phyloP scores from a whole-genome alignment of 2,888 invertebrate genomes.

The Brenthis hecate region DNA sequence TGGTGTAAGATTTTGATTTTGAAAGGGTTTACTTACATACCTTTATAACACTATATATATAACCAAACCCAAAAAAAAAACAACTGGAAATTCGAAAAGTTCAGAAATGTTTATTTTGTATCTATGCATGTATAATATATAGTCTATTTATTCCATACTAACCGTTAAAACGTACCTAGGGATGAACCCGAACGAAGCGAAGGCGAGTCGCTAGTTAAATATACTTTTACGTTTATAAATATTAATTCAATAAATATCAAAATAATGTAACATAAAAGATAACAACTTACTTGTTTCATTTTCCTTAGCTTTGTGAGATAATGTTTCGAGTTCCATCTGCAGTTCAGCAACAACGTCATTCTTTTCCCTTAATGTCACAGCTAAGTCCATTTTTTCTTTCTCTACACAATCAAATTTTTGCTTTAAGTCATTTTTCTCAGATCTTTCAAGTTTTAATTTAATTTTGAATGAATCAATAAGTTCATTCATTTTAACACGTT shows the following conservation, averaged over 20 bases:
- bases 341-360: constrained; percentile 44
- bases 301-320: constrained; percentile 32
- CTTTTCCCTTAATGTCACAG: constrained; percentile 45
- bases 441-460: constrained; percentile 42
- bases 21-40: too few relatives aligned
- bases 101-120: too few relatives aligned
- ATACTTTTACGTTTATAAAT: not conserved
- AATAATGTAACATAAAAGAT: constrained; percentile 10
- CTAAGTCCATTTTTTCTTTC: constrained; percentile 46
- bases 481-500: constrained; percentile 43
- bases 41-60: too few relatives aligned
- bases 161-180: too few relatives aligned
- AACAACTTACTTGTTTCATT: constrained; percentile 34
- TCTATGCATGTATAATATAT: too few relatives aligned
- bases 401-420: constrained; percentile 42
- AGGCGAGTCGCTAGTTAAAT: not conserved
- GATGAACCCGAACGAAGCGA: too few relatives aligned
- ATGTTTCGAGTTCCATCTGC: constrained; percentile 43
- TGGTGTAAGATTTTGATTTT: too few relatives aligned
- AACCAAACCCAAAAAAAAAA: too few relatives aligned
- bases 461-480: constrained; percentile 40
- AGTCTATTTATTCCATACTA: too few relatives aligned
- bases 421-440: constrained; percentile 44
- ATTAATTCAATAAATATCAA: not conserved
- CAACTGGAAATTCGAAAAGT: too few relatives aligned